Evolutionary conservation across 1,140 invertebrate genomes (phyloP), one percentile per base, ranked within the genome.

Genomic region (Drosophila mayri): DNA sequence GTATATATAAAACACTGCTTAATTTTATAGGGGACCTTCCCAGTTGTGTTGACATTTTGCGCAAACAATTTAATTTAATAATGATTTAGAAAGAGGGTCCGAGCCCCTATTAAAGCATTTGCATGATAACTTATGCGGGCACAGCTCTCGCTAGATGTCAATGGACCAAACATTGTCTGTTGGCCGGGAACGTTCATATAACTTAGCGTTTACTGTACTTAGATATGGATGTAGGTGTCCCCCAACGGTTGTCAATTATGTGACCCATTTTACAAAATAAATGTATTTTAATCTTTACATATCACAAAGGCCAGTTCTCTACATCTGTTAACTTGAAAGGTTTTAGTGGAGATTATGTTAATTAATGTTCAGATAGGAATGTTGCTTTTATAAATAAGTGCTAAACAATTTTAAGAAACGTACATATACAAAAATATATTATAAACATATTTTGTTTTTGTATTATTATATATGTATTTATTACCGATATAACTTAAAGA

Each of bases 61-160:
- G 76, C 76, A 88, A 80, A 70, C 76, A 80, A 79, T 88, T 87
- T 88, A 88, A 87, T 88, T 88, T 88, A 87, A 87, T 88, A 87
- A 87, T 80, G 83, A 87, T 83, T 83, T 80, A 83, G 57, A 52
- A 64, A 77, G 84, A 68, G 83, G 83, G 72, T 76, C 43, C 25
- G n/a, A 14, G 11, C 22, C 35, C 14, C n/a, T 22, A 59, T 70
- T 22, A 28, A 40, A 50, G 16, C 32, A 43, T 43, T 22, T 22
- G 32, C 32, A 54, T 54, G 18, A 16, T 16, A 22, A 22, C 25
- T 14, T 14, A 44, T 54, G 41, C 46, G 66, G 66, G 68, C 37
- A 28, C 52, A 49, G 18, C 37, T 50, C 41, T 35, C 32, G 35
- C 37, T 47, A 30, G 11, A 67, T 30, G 35, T 44, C 11, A 46